A percentile compares a stretch with the other conserved stretches of the same genome.
Evolutionary conservation across 2,888 invertebrate genomes (phyloP).

Genomic region (Fragum sueziense): DNA sequence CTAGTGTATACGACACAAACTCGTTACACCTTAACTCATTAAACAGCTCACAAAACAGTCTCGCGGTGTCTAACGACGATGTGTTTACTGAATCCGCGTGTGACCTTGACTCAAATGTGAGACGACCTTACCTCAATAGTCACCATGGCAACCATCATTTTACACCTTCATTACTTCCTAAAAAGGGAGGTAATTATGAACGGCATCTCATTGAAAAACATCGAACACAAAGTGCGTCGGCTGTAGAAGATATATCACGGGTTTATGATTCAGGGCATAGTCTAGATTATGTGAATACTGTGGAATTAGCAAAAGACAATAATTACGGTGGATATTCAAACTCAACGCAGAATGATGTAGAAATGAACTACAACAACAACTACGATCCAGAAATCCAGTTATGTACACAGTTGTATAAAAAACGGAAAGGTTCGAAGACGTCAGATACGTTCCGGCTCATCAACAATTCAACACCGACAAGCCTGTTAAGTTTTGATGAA

Average conservation of each 20-base stretch:
- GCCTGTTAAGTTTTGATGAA: slow-evolving; percentile 57
- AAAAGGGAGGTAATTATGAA: slow-evolving; percentile 7
- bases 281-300: slow-evolving; percentile 57
- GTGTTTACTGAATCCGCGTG: slow-evolving; percentile 63
- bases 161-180: slow-evolving; percentile 13
- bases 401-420: slow-evolving; percentile 45
- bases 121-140: slow-evolving; percentile 7
- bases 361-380: slow-evolving; percentile 56
- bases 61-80: slow-evolving; percentile 65
- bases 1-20: slow-evolving; percentile 51
- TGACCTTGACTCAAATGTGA: slow-evolving; percentile 26
- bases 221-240: slow-evolving; percentile 71
- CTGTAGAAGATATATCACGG: slow-evolving; percentile 66
- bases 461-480: slow-evolving; percentile 57
- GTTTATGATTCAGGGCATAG: slow-evolving; percentile 31
- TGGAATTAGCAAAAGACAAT: slow-evolving; percentile 56
- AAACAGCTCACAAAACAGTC: slow-evolving; percentile 58
- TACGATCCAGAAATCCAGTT: slow-evolving; percentile 61
- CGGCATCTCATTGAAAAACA: slow-evolving; percentile 44
- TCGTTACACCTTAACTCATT: slow-evolving; percentile 57
- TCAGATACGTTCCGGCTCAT: slow-evolving; percentile 43
- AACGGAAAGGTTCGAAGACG: slow-evolving; percentile 40
- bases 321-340: slow-evolving; percentile 50
- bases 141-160: slow-evolving; percentile 16
- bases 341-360: slow-evolving; percentile 37